phyloP scores from a whole-genome alignment of 2,113 vertebrate genomes.

The Malurus elegans region DNA sequence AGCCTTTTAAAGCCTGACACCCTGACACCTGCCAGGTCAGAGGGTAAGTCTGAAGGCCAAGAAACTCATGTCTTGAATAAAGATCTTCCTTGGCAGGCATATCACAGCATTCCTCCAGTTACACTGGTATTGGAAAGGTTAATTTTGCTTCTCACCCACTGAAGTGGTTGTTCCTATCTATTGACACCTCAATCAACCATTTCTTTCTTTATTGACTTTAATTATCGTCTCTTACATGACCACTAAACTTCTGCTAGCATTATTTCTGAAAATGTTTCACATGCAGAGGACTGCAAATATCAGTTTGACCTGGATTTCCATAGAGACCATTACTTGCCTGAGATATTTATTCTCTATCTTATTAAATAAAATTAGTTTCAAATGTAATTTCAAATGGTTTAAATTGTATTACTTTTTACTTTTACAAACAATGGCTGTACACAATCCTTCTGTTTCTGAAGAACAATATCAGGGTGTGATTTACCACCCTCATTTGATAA shows the following conservation, averaged over 20 bases:
- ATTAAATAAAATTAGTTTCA: background rate
- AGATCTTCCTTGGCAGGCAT: background rate
- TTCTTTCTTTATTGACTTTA: background rate
- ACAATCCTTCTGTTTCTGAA: background rate
- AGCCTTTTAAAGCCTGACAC: background rate
- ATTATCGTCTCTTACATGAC: background rate
- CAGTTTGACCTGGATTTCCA: background rate
- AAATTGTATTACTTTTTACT: background rate
- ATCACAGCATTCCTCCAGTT: background rate
- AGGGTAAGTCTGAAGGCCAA: background rate
- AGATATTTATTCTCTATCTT: background rate
- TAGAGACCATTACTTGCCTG: background rate
- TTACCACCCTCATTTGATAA: background rate
- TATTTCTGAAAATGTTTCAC: background rate
- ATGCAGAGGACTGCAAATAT: background rate
- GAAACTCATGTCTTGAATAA: background rate
- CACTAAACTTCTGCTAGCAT: background rate
- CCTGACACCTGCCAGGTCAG: background rate
- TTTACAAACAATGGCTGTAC: background rate
- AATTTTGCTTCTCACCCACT: background rate
- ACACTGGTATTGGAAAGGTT: background rate
- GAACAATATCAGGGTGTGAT: background rate
- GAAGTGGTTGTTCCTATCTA: background rate
- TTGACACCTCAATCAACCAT: background rate
- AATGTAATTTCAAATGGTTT: background rate